These are phyloP conservation scores for Leucophora obtusa DNA, from an alignment of 2,888 invertebrate species.

Conservation along the genomic window DNA sequence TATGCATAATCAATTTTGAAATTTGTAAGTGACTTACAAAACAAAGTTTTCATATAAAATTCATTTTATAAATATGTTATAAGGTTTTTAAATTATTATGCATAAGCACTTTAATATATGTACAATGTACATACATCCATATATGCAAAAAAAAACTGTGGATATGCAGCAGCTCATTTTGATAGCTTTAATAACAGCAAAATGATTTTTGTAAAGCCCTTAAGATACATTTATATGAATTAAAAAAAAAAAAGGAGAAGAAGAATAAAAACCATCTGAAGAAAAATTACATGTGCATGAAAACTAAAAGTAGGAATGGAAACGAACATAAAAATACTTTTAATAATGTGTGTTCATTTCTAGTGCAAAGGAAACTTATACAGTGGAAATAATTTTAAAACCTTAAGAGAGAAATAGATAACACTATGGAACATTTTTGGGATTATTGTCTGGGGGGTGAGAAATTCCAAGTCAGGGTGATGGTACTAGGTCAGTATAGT, in stretches of 20 bases:
- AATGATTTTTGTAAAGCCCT: slow-evolving; percentile 58
- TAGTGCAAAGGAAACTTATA: background rate
- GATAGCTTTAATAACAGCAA: slow-evolving; percentile 54
- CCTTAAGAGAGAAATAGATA: background rate
- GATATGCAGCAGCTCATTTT: slow-evolving; percentile 38
- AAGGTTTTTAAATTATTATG: too few species aligned
- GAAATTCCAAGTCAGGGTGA: too few species aligned
- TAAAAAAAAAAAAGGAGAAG: slow-evolving; percentile 14
- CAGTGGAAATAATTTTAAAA: background rate
- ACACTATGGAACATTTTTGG: too few species aligned
- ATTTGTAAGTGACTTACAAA: too few species aligned
- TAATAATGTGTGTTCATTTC: too few species aligned
- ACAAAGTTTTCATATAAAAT: too few species aligned
- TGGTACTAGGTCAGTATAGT: too few species aligned
- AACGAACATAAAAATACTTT: background rate
- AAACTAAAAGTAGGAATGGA: background rate
- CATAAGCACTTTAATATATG: background rate
- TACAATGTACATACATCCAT: too few species aligned
- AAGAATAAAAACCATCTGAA: background rate
- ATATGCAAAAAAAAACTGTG: background rate
- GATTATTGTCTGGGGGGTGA: too few species aligned
- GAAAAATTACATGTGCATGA: slow-evolving; percentile 7
- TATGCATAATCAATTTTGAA: too few species aligned
- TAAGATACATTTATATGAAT: slow-evolving; percentile 55
- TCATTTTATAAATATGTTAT: too few species aligned